A percentile compares a stretch with the other conserved stretches of the same genome.
Evolutionary conservation across 1,140 invertebrate species (phyloP).

Genomic region (Phortica variegata): DNA sequence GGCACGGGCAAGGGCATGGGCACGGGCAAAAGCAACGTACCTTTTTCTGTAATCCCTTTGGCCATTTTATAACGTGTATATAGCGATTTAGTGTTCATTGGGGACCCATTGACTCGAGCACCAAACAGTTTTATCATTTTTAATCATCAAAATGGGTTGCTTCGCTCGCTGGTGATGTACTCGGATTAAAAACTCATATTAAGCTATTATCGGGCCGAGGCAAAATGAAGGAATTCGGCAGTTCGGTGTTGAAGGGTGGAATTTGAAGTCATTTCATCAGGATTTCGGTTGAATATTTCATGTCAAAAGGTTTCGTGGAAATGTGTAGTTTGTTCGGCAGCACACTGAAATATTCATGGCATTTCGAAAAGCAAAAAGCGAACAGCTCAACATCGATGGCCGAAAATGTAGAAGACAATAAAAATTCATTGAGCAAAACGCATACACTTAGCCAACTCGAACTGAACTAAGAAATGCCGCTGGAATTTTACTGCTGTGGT

Average conservation of each 20-base stretch:
- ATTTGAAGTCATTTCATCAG: too few species aligned
- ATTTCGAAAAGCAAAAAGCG: too few species aligned
- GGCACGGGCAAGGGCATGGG: constrained; percentile 1
- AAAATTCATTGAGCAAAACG: constrained; percentile 38
- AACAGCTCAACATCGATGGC: too few species aligned
- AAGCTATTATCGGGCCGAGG: constrained; percentile 51
- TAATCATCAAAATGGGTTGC: constrained; percentile 53
- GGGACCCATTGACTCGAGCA: constrained; percentile 45
- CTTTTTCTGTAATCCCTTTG: constrained; percentile 41
- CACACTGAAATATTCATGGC: constrained; percentile 36
- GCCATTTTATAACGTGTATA: constrained; percentile 57
- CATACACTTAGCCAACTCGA: background rate
- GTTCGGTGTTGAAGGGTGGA: too few species aligned
- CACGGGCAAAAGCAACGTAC: constrained; percentile 26
- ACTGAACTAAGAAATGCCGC: too few species aligned
- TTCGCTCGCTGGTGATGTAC: constrained; percentile 21
- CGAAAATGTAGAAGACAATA: constrained; percentile 30
- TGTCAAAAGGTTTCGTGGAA: too few species aligned
- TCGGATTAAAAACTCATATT: constrained; percentile 56
- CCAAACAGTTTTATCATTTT: constrained; percentile 57
- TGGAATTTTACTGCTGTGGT: background rate
- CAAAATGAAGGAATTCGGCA: constrained; percentile 5
- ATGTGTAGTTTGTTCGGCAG: too few species aligned
- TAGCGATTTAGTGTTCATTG: constrained; percentile 51
- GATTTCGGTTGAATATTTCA: too few species aligned